These are phyloP conservation scores for Chelmon rostratus DNA, from an alignment of 2,797 vertebrate species.

Conservation along the genomic window DNA sequence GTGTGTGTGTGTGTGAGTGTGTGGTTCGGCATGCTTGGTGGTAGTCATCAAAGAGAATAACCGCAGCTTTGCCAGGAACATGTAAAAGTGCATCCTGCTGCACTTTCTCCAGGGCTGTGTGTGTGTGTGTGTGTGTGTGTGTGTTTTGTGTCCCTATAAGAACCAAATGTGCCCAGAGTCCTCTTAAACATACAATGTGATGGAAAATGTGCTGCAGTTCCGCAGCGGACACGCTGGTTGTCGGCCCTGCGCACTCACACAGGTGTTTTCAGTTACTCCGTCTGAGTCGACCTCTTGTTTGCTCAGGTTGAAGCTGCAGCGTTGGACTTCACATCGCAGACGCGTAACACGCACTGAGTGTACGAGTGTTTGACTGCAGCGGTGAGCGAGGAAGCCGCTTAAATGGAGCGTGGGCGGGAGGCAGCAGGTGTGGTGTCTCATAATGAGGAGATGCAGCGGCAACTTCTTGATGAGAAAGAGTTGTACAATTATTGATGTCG, in stretches of 20 bases:
- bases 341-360: no score
- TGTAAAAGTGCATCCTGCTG: slow-evolving; percentile 63
- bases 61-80: slow-evolving; percentile 72
- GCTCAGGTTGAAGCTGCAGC: not conserved
- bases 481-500: no score
- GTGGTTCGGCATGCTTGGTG: slow-evolving; percentile 44
- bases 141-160: not conserved
- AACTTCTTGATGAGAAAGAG: no score
- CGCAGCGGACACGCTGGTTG: not conserved
- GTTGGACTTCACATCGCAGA: not conserved
- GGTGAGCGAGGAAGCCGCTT: not conserved
- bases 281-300: not conserved
- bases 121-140: not conserved
- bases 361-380: no score
- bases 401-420: not conserved
- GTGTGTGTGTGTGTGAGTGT: slow-evolving; percentile 32
- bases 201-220: not conserved
- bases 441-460: no score
- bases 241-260: not conserved
- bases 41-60: slow-evolving; percentile 66
- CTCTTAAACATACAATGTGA: not conserved
- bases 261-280: slow-evolving; percentile 19
- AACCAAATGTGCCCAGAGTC: not conserved
- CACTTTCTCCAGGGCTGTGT: slow-evolving; percentile 57
- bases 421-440: not conserved